Evolutionary conservation across 2,888 invertebrate species (phyloP).

Genomic region (Serrognathus titanus): DNA sequence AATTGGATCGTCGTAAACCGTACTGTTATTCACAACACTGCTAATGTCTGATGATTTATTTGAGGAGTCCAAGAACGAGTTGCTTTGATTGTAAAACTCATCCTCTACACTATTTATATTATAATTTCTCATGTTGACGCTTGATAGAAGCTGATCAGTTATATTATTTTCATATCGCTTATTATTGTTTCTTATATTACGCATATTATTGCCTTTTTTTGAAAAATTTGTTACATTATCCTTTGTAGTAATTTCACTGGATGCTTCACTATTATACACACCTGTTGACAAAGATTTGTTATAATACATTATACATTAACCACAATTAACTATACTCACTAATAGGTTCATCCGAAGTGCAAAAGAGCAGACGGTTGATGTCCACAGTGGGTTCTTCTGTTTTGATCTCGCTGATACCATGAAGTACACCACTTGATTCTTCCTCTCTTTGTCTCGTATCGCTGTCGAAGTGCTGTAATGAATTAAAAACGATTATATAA

Average conservation of each 20-base stretch:
- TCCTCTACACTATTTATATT: not conserved
- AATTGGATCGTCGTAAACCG: slow-evolving; percentile 1
- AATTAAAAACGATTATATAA: not conserved
- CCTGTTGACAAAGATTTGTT: not conserved
- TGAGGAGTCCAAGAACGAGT: not conserved
- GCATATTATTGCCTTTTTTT: not conserved
- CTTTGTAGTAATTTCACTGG: not conserved
- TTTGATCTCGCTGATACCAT: slow-evolving; percentile 14
- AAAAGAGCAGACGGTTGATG: slow-evolving; percentile 10
- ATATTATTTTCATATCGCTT: not conserved
- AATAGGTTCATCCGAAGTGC: slow-evolving; percentile 16
- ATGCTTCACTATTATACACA: slow-evolving; percentile 6
- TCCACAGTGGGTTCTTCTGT: slow-evolving; percentile 13
- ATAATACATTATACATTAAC: not conserved
- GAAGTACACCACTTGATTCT: slow-evolving; percentile 21
- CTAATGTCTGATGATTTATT: too few relatives aligned
- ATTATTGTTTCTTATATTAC: not conserved
- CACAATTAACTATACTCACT: not conserved
- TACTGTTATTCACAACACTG: not conserved
- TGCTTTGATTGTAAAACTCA: not conserved
- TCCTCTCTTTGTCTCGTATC: slow-evolving; percentile 18
- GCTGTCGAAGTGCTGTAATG: slow-evolving; percentile 17
- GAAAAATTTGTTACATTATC: not conserved
- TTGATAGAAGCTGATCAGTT: not conserved
- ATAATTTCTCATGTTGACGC: not conserved